Evolutionary conservation across 2,888 invertebrate species (phyloP).

Genomic region (Metacarcinus magister): DNA sequence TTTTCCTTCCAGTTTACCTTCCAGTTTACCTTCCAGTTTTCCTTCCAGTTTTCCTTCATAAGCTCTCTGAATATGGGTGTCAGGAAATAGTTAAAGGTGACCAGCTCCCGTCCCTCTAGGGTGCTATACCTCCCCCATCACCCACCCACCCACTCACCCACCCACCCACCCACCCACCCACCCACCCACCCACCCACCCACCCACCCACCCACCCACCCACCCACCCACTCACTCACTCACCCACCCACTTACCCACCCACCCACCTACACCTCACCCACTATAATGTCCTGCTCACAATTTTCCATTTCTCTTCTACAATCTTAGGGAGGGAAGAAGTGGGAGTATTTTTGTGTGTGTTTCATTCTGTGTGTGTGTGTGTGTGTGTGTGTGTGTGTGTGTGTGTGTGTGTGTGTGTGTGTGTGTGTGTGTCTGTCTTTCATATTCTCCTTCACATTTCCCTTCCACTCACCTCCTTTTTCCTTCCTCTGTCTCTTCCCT

Average conservation of each 20-base stretch:
- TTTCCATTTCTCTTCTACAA: neutral
- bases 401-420: conserved; percentile 15
- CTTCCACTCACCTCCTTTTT: neutral
- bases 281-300: neutral
- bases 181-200: neutral
- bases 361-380: neutral
- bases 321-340: neutral
- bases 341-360: neutral
- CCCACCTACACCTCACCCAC: too few relatives aligned
- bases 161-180: neutral
- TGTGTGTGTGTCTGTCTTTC: neutral
- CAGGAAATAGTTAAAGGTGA: neutral
- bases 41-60: neutral
- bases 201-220: neutral
- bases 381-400: conserved; percentile 26
- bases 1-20: too few relatives aligned
- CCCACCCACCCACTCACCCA: neutral
- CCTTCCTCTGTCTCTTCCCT: neutral
- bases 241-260: too few relatives aligned
- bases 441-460: neutral
- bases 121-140: neutral
- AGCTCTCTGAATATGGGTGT: neutral
- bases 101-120: neutral
- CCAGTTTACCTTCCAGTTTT: neutral
- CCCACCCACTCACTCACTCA: too few relatives aligned